Conservation (phyloP, 2,888 invertebrate genomes). For the Ctenicera cuprea region DNA sequence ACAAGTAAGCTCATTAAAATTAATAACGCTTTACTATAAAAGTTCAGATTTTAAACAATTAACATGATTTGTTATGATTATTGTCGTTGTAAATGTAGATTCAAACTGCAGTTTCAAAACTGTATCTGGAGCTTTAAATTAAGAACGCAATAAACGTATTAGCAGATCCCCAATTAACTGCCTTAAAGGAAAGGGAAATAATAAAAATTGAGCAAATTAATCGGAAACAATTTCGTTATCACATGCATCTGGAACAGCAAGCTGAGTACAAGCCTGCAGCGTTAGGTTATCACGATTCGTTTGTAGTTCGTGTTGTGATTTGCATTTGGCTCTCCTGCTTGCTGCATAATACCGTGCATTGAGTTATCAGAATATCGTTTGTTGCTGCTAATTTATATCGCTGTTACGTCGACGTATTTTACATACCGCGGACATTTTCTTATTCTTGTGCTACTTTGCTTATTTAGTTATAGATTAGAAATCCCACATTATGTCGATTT, state of each 20-base stretch:
- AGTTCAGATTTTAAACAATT: too few relatives aligned
- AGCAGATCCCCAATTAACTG: too few relatives aligned
- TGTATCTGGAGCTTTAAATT: too few relatives aligned
- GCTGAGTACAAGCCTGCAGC: slow-evolving; percentile 56
- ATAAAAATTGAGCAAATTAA: slow-evolving; percentile 50
- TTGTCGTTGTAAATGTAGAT: too few relatives aligned
- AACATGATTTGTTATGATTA: too few relatives aligned
- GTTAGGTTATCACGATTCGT: slow-evolving; percentile 64
- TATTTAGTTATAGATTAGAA: slow-evolving; percentile 53
- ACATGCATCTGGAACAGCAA: slow-evolving; percentile 46
- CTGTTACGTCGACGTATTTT: slow-evolving; percentile 59
- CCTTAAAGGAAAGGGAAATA: slow-evolving; percentile 20
- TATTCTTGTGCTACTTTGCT: slow-evolving; percentile 51
- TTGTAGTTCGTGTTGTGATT: slow-evolving; percentile 64
- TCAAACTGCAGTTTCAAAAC: too few relatives aligned
- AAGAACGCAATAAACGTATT: too few relatives aligned
- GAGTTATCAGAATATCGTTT: slow-evolving; percentile 65
- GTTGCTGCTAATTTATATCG: slow-evolving; percentile 58
- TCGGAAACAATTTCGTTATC: slow-evolving; percentile 57
- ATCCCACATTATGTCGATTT: slow-evolving; percentile 53
- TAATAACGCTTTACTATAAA: too few relatives aligned
- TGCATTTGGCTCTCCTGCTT: slow-evolving; percentile 64
- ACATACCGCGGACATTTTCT: slow-evolving; percentile 58
- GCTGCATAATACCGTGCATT: slow-evolving; percentile 64
- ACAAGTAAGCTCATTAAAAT: too few relatives aligned